Evolutionary conservation across 2,113 vertebrate genomes (phyloP).

Genomic region (Amphiprion ocellaris): DNA sequence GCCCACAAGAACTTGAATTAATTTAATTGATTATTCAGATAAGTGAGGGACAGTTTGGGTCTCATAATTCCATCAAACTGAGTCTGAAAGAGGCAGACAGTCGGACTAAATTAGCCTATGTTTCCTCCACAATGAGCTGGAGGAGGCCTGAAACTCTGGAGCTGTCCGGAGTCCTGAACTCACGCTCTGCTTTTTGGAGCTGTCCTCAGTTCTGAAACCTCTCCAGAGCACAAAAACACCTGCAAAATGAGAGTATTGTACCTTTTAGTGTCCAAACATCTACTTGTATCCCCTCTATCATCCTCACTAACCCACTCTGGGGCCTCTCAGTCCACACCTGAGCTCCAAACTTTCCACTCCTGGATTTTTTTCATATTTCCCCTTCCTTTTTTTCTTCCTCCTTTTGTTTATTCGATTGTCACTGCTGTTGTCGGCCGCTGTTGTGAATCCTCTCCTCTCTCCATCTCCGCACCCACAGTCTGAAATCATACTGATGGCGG

Average conservation of each 20-base stretch:
- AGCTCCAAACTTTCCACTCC: constrained; percentile 11
- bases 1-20: too few relatives aligned
- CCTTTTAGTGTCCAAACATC: neutral
- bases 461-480: constrained; percentile 69
- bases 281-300: neutral
- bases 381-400: constrained; percentile 56
- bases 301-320: neutral
- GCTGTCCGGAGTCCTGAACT: constrained; percentile 64
- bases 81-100: constrained; percentile 8
- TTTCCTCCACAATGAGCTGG: constrained; percentile 36
- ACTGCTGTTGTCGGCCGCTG: constrained; percentile 61
- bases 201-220: constrained; percentile 59
- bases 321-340: constrained; percentile 17
- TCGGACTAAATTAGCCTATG: constrained; percentile 58
- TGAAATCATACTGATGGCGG: constrained; percentile 88
- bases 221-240: too few relatives aligned
- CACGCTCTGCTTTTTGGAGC: constrained; percentile 25
- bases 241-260: neutral
- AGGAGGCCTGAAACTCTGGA: constrained; percentile 24
- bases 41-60: neutral
- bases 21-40: too few relatives aligned
- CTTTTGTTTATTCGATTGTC: constrained; percentile 82
- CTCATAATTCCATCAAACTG: neutral
- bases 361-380: constrained; percentile 34
- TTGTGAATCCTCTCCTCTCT: constrained; percentile 57